Evolutionary conservation across 2,113 vertebrate species (phyloP).

Genomic region (Passerina amoena): DNA sequence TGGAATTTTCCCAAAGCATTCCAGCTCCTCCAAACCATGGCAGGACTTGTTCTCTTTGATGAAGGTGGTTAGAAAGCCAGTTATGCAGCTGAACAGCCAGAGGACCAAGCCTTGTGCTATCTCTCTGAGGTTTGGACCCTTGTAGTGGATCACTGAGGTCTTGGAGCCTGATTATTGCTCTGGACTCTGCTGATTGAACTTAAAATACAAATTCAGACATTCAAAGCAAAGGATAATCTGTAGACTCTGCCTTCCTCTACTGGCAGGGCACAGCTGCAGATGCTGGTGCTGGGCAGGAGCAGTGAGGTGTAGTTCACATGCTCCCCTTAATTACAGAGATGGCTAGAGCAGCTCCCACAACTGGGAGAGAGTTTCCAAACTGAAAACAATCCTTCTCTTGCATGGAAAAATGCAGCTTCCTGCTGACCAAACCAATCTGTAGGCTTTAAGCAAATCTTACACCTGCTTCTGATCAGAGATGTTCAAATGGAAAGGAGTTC

Average conservation of each 20-base stretch:
- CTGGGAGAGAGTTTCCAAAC: background rate
- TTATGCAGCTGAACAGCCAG: accelerated
- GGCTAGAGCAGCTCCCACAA: background rate
- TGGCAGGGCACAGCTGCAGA: background rate
- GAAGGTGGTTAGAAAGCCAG: background rate
- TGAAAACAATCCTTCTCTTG: background rate
- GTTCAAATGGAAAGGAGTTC: background rate
- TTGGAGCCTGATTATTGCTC: background rate
- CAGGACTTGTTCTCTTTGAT: background rate
- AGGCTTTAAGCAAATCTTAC: background rate
- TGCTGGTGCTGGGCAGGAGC: background rate
- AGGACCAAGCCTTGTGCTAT: background rate
- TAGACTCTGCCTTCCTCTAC: background rate
- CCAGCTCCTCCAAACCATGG: background rate
- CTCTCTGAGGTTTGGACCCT: background rate
- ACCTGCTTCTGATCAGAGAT: background rate
- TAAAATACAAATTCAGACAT: background rate
- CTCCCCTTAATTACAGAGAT: background rate
- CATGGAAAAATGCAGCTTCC: background rate
- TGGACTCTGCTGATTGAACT: background rate
- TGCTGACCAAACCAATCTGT: background rate
- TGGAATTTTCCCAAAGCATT: background rate
- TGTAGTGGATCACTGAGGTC: background rate
- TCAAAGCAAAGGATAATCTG: background rate
- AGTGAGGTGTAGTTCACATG: accelerated